These are phyloP conservation scores for Oedothorax gibbosus DNA, from an alignment of 1,140 invertebrate genomes.

Conservation along the genomic window DNA sequence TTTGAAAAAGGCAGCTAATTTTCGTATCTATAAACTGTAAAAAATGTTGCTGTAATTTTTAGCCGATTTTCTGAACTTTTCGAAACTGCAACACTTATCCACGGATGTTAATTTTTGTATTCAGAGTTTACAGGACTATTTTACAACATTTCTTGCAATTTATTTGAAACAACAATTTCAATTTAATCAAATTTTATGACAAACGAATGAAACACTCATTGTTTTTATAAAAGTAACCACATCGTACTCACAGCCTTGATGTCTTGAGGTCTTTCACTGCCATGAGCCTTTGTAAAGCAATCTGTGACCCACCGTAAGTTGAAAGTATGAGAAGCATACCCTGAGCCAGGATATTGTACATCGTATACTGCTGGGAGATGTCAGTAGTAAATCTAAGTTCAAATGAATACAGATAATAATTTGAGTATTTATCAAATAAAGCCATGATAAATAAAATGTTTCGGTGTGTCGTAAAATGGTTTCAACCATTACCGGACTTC, in stretches of 20 bases:
- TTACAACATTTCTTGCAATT: background rate
- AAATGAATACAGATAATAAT: too few relatives aligned
- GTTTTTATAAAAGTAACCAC: background rate
- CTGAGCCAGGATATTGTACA: too few relatives aligned
- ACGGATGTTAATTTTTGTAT: background rate
- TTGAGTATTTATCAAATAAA: background rate
- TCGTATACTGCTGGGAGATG: too few relatives aligned
- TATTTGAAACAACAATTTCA: background rate
- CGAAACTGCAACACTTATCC: background rate
- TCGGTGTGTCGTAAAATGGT: background rate
- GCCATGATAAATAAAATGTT: background rate
- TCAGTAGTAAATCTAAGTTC: too few relatives aligned
- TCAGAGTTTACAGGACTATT: background rate
- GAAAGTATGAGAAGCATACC: too few relatives aligned
- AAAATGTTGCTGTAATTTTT: too few relatives aligned
- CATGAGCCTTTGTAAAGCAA: conserved; percentile 14
- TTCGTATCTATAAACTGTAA: too few relatives aligned
- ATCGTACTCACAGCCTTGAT: conserved; percentile 3
- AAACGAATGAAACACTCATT: background rate
- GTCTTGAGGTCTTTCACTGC: background rate
- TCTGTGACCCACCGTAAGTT: too few relatives aligned
- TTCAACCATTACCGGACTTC: background rate
- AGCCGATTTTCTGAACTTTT: background rate
- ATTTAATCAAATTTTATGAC: background rate
- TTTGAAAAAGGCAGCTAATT: too few relatives aligned